Evolutionary conservation across 1,140 invertebrate genomes (phyloP), one percentile per base, ranked within the genome.

Genomic region (Eriocheir sinensis): DNA sequence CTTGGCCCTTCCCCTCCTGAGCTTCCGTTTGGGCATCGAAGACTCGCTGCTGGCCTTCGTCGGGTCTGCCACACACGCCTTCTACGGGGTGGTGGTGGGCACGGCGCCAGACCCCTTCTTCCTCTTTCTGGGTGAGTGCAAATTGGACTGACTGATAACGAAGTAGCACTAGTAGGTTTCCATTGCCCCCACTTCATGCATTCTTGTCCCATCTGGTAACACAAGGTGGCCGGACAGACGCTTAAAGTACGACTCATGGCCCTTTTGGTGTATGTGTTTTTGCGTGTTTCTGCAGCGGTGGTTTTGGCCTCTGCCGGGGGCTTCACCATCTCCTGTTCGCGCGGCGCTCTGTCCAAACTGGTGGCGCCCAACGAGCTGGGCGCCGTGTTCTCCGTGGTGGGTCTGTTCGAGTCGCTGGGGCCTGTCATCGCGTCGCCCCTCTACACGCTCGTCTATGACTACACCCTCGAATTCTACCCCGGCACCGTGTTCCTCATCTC

Each of bases 381-480:
- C 0, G 89, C 89, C 27, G 88, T 94, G n/a, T 94, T 92, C 94
- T 86, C 94, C 27, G 83, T 91, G 32, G 80, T 94, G 9, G 93
- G 60, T 17, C 12, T 94, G 79, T 80, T 89, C 3, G 93, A 94
- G 79, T 36, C 93, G 2, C 41, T 94, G 41, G 15, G 60, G 0
- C 93, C 93, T 6, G 21, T 94, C 36, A 21, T 94, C 9, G 15
- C 27, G 36, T 17, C 89, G 12, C 89, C 89, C 12, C 6, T 94
- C 72, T 85, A 91, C 44, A 94, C 93, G 9, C 21, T 41, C 44
- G 79, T 94, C 32, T 94, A 92, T 83, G 92, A 94, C 41, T 21
- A 9, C 34, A 94, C 94, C 0, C 81, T 94, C 6, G 89, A 94
- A 0, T n/a, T 91, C 8, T 94, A 91, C 48, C 89, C 94, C 2